Evolutionary conservation across 1,140 invertebrate genomes (phyloP), one percentile per base, ranked within the genome.

Genomic region (Drosophila navojoa): DNA sequence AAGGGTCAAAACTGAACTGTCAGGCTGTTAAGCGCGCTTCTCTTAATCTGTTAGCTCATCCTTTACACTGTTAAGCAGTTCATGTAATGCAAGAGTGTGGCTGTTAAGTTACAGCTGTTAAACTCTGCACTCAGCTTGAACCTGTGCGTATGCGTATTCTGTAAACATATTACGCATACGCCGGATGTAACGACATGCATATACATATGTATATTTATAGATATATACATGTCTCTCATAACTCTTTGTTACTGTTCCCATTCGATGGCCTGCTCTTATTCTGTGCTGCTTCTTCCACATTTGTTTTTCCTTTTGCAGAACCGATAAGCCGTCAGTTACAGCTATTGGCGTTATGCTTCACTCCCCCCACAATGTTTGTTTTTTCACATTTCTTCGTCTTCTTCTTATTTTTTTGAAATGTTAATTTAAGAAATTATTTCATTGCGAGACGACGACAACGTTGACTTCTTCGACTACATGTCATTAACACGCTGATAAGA

Each of bases 401-500:
- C 42, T 53, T 50, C 22, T 53, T 47, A 4, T 22, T 40, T 50
- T 45, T 42, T 55, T 35, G 53, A 75, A 87, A 73, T 71, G 64
- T 84, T 89, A 89, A 84, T 80, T 87, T 77, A 84, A 80, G 85
- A 89, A 87, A 87, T 87, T 79, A 87, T 87, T 87, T 89, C 84
- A 89, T 77, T 76, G 73, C 70, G 71, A 73, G 70, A 45, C 64
- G 59, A 66, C 52, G 42, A 27, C 64, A 58, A 62, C 74, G 77
- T 49, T 71, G 50, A 75, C 66, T 70, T 68, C 66, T 70, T 68
- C 54, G 75, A 55, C 78, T 63, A 71, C 78, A 87, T 87, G 82
- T 84, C 82, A 87, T 87, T 87, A 87, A 84, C 84, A 79, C 57
- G 54, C 67, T 84, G 82, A 87, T 87, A 87, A 87, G 64, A 16